A percentile compares a stretch with the other conserved stretches of the same genome.
These are phyloP conservation scores for Aphelenchoides avenae DNA, from an alignment of 1,140 invertebrate species.

Conservation along the genomic window DNA sequence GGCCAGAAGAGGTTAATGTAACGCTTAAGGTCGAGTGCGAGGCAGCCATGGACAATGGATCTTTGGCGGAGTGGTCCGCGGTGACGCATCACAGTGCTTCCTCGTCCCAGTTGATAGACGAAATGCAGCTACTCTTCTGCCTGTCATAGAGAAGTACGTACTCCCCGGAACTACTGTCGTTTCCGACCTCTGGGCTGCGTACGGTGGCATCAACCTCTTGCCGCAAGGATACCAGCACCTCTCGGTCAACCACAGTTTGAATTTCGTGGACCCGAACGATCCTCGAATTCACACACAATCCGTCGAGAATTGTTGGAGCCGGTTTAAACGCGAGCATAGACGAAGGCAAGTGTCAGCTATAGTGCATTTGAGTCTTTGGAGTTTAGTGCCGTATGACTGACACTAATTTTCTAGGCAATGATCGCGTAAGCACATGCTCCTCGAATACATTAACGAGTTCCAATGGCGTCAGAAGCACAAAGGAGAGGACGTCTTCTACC, in stretches of 20 bases:
- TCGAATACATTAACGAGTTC: constrained; percentile 8
- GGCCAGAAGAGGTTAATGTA: too few relatives aligned
- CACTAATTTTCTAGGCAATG: too few relatives aligned
- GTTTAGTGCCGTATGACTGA: too few relatives aligned
- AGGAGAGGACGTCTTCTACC: too few relatives aligned
- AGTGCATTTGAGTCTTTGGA: too few relatives aligned
- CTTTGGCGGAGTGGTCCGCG: constrained; percentile 7
- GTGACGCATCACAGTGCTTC: constrained; percentile 7
- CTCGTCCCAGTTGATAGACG: constrained; percentile 4
- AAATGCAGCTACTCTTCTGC: constrained; percentile 9
- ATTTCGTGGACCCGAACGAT: constrained; percentile 1
- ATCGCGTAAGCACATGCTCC: neutral
- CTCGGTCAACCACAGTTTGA: neutral
- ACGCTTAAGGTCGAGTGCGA: neutral
- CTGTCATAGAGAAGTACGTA: constrained; percentile 7
- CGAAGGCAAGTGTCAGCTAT: too few relatives aligned
- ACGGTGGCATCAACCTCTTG: neutral
- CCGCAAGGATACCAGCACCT: neutral
- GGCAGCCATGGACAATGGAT: constrained; percentile 8
- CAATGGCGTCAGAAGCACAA: neutral
- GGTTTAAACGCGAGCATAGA: constrained; percentile 2
- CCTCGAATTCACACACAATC: neutral
- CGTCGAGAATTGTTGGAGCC: constrained; percentile 4
- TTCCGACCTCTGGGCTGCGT: neutral
- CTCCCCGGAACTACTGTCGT: neutral